Conservation (phyloP, 2,888 invertebrate genomes). For the Drosophila nigritarsus region DNA sequence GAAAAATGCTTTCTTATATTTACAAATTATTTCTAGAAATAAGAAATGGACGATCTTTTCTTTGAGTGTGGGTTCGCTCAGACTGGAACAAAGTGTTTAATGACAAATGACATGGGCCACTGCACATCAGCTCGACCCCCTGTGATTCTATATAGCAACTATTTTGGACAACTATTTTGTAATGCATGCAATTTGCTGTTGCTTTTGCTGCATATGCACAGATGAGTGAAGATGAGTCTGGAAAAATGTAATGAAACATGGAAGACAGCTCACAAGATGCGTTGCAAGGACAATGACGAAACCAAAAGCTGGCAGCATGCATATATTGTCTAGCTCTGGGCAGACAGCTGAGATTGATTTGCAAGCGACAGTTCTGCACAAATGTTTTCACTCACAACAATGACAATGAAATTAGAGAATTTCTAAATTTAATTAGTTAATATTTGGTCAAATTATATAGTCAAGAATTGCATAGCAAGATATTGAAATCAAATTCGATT, state of each 20-base stretch:
- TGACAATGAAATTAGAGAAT: conserved; percentile 62
- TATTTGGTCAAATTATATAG: conserved; percentile 34
- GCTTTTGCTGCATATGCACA: conserved; percentile 29
- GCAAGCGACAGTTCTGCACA: conserved; percentile 74
- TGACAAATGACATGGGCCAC: conserved; percentile 78
- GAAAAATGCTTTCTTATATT: background rate
- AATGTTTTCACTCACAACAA: conserved; percentile 39
- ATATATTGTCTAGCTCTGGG: conserved; percentile 71
- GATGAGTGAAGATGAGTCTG: conserved; percentile 42
- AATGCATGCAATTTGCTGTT: conserved; percentile 2
- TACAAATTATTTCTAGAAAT: no score
- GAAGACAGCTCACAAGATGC: conserved; percentile 42
- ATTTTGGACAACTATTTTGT: conserved; percentile 13
- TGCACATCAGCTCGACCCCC: conserved; percentile 33
- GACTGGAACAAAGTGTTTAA: conserved; percentile 65
- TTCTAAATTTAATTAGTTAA: conserved; percentile 58
- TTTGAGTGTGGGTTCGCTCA: background rate
- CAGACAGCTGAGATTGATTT: conserved; percentile 78
- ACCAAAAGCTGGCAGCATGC: conserved; percentile 54
- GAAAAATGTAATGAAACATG: conserved; percentile 75
- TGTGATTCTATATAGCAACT: conserved; percentile 14
- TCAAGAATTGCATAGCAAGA: conserved; percentile 18
- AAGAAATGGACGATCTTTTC: background rate
- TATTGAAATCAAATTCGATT: conserved; percentile 23
- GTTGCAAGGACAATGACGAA: conserved; percentile 46